Evolutionary conservation across 2,797 vertebrate genomes (phyloP).

Genomic region (Natrix natrix): DNA sequence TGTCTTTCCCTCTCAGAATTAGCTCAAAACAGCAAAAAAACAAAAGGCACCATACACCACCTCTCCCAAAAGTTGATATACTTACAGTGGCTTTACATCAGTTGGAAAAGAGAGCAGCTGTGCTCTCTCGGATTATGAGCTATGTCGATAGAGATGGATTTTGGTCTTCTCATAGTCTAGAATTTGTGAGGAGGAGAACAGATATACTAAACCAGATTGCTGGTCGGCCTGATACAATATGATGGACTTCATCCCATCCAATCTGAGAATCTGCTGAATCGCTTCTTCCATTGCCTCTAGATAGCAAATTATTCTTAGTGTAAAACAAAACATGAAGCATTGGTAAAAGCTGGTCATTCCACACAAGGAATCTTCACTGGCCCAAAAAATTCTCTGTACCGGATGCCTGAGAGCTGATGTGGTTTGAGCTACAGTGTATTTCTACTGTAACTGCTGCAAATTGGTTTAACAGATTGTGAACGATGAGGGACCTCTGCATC

Average conservation of each 20-base stretch:
- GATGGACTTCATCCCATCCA: not conserved
- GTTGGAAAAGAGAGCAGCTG: not conserved
- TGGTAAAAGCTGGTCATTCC: not conserved
- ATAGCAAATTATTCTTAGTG: not conserved
- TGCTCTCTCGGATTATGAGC: not conserved
- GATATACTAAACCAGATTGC: not conserved
- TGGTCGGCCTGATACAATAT: not conserved
- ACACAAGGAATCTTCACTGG: not conserved
- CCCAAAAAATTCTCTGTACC: not conserved
- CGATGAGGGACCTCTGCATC: not conserved
- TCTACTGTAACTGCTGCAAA: not conserved
- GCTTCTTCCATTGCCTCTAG: not conserved
- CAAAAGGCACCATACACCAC: not conserved
- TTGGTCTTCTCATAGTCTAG: not conserved
- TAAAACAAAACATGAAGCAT: not conserved
- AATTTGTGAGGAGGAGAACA: not conserved
- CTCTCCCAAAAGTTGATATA: not conserved
- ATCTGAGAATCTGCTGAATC: not conserved
- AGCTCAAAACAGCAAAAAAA: conserved; percentile 5
- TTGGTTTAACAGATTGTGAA: not conserved
- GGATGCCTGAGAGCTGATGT: not conserved
- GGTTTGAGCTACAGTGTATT: not conserved
- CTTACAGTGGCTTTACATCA: not conserved
- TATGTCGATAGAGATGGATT: not conserved
- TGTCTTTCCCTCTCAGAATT: conserved; percentile 54